Base-by-base conservation (phyloP, 92 coral and sea anemone species). In the Virgularia gustaviana region DNA sequence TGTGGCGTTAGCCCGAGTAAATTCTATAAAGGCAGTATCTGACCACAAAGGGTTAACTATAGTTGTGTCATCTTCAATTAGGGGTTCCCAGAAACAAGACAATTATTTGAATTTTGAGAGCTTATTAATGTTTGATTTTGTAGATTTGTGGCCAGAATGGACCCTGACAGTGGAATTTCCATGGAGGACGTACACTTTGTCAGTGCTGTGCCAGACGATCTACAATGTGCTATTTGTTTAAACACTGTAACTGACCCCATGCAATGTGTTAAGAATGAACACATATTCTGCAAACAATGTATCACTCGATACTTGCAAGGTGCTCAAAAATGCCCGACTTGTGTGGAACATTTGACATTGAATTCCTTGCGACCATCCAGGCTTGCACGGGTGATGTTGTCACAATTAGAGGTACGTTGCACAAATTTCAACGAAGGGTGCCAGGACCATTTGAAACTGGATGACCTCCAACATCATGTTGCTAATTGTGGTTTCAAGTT, bases 381-480 rank as follows among this genome's bases (percentile, higher is more conserved):
- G 18, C 36, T 82, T 18, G 45, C 82, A 10, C 57, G 33, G 60
- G 75, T 77, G 29, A 76, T 85, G 49, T 57, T 85, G 25, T 66
- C 38, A 3, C 78, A 66, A 38, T 75, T 82, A 25, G 68, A 73
- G 54, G 58, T 82, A n/a, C 72, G 75, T 8, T 85, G 90, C 44
- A 59, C 64, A 38, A 73, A 49, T 45, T 59, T 49, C 5, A 68
- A 54, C 10, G 53, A 59, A 24, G 87, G 90, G 3, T 85, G 90
- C 41, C 57, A 45, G 5, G 37, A 49, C 22, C 41, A 33, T 23
- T 68, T 82, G 4, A 73, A 63, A 18, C 47, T 56, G 31, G 90
- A 73, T 38, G 68, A 35, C 8, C 52, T 85, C 30, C 55, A 36
- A 25, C 20, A 3, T 1, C 86, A 85, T 63, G 23, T 31, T 55